phyloP scores from a whole-genome alignment of 2,888 invertebrate genomes.

The Drosophila leonis region DNA sequence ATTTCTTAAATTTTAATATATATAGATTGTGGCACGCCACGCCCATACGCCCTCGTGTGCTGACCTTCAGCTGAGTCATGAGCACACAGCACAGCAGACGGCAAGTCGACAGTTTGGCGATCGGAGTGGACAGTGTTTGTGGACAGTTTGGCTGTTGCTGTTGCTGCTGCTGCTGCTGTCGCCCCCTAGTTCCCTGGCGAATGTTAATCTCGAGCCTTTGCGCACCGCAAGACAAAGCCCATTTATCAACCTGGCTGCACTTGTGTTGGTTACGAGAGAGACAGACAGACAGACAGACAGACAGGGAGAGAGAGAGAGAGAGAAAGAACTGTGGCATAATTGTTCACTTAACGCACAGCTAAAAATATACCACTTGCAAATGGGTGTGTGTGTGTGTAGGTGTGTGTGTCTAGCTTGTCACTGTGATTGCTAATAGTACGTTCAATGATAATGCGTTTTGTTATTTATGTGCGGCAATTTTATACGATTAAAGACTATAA shows the following conservation, averaged over 20 bases:
- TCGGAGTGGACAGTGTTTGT: conserved; percentile 1
- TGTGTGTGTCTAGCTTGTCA: conserved; percentile 48
- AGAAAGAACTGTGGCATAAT: conserved; percentile 60
- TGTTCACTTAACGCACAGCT: conserved; percentile 78
- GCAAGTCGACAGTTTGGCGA: conserved; percentile 53
- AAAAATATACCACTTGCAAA: conserved; percentile 64
- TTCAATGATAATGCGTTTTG: conserved; percentile 75
- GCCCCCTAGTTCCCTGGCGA: conserved; percentile 29
- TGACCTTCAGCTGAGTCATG: conserved; percentile 55
- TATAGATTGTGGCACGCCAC: conserved; percentile 25
- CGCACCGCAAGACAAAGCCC: conserved; percentile 63
- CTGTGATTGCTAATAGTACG: conserved; percentile 73
- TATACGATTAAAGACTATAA: conserved; percentile 65
- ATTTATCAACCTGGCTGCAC: conserved; percentile 69
- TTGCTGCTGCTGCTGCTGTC: not conserved
- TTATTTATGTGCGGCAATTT: conserved; percentile 70
- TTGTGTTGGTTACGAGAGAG: conserved; percentile 43
- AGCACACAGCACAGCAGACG: conserved; percentile 57
- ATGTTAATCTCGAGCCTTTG: conserved; percentile 66
- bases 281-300: not conserved
- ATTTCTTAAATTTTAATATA: no score
- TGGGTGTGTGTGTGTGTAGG: conserved; percentile 36
- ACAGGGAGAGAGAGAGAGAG: not conserved
- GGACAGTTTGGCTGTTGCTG: conserved; percentile 1
- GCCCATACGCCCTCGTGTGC: conserved; percentile 10